Base-by-base conservation (phyloP, 1,140 invertebrate genomes). In the Drosophila elegans region DNA sequence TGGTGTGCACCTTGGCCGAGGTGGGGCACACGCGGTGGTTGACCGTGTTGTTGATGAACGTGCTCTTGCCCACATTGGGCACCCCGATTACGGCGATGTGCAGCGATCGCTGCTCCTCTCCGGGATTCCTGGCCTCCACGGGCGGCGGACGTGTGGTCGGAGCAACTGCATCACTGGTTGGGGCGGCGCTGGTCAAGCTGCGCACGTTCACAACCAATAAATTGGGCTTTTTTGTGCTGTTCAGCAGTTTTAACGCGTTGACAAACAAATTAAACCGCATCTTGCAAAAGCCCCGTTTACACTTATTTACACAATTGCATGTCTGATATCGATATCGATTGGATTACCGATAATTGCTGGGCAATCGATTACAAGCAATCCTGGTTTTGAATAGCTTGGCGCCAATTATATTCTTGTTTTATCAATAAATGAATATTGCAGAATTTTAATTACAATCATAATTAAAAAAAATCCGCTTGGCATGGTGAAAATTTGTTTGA, bases 1-100 rank as follows among this genome's bases (percentile, higher is more conserved):
- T 99, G 11, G 98, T 99, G 82, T 99, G 98, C 13, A 97, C 96
- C 93, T 98, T 98, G 27, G 94, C 95, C 1, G 98, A 99, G 10
- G 96, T 95, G 34, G 97, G 95, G 92, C 97, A 97, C 93, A 97
- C 97, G 91, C 95, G 95, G 93, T 97, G 95, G 48, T 95, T 94
- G 41, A 97, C 93, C 27, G 99, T 94, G 85, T 95, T 94, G 94
- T 99, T 99, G 36, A 98, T 96, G 3, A 99, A 93, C 1, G 98
- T 98, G 93, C 98, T 99, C 93, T 99, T 99, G 44, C 98, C 98
- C 64, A 95, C 95, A 94, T 99, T 99, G 16, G 98, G 98, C 12
- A 96, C 93, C 9, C 98, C 98, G 71, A 99, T 94, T 32, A 99
- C 95, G 5, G 97, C 96, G 32, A 99, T 95, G 93, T 96, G 96